phyloP scores from a whole-genome alignment of 2,113 vertebrate species.

The Plecturocebus donacophilus region DNA sequence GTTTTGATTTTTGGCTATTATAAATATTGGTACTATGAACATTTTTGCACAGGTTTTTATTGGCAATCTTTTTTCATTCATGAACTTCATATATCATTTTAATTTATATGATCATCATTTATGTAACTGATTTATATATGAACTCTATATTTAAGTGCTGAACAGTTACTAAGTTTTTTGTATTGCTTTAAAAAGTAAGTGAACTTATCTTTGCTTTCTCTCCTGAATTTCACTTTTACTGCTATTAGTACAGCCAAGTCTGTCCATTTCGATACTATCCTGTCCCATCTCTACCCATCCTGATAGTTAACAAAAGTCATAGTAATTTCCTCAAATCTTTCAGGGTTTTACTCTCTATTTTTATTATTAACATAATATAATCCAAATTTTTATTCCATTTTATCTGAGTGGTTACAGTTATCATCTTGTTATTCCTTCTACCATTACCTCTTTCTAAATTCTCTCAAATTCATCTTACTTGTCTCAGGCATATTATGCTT shows the following conservation, averaged over 20 bases:
- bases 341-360: not conserved
- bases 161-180: not conserved
- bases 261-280: not conserved
- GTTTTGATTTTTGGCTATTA: not conserved
- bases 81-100: not conserved
- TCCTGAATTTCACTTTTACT: not conserved
- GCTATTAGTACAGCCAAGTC: not conserved
- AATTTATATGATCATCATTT: not conserved
- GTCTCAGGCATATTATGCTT: not conserved
- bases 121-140: not conserved
- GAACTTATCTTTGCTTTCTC: not conserved
- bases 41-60: not conserved
- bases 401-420: not conserved
- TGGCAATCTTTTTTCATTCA: not conserved
- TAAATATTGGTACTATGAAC: not conserved
- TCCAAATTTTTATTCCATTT: not conserved
- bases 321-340: not conserved
- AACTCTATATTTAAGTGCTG: not conserved
- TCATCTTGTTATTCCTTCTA: not conserved
- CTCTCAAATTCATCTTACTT: not conserved
- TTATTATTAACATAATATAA: not conserved
- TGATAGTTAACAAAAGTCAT: not conserved
- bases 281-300: not conserved
- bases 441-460: not conserved
- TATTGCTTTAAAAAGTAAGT: not conserved